Base-by-base conservation (phyloP, 2,888 invertebrate genomes). In the Agrilus biguttatus region DNA sequence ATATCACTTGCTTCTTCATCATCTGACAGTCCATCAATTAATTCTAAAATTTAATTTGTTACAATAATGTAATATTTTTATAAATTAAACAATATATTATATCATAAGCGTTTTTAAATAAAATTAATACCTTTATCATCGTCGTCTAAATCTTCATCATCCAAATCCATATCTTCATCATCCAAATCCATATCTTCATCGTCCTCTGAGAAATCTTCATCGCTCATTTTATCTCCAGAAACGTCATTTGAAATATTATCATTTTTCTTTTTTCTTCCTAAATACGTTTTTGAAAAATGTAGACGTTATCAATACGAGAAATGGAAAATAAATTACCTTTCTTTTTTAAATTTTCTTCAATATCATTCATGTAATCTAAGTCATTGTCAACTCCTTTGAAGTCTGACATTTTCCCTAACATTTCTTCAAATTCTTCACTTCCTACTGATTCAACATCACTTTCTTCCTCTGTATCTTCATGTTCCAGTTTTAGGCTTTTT, bases 371-470 rank as follows among this genome's bases (percentile, higher is more conserved):
- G 53, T 66, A 84, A 60, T 87, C 85, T 1, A 83, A 56, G 37
- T 80, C 79, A 34, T 74, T 67, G 36, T 66, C 67, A 44, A 71
- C 72, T 50, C 66, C 63, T 32, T 50, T 50, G 8, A 63, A 57
- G 0, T 74, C 73, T 0, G 72, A 68, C 58, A 76, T 65, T 39
- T 65, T 68, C 50, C 75, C 73, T 33, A 86, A 63, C 58, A 81
- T 77, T 43, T 75, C 71, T 51, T 86, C 80, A 58, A 85, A 85
- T 62, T 86, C 86, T 37, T 81, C 81, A 56, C 83, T 83, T 48
- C 75, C 77, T 8, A 91, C 81, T 37, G 86, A 85, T 36, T 79
- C 83, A 0, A 71, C 64, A 51, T 78, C 79, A 50, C 73, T 74
- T 33, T 78, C 74, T 37, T 77, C 74, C 5, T 67, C 66, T 0